Base-by-base conservation (phyloP, 2,888 invertebrate species). In the Drosophila cyrtoloma region DNA sequence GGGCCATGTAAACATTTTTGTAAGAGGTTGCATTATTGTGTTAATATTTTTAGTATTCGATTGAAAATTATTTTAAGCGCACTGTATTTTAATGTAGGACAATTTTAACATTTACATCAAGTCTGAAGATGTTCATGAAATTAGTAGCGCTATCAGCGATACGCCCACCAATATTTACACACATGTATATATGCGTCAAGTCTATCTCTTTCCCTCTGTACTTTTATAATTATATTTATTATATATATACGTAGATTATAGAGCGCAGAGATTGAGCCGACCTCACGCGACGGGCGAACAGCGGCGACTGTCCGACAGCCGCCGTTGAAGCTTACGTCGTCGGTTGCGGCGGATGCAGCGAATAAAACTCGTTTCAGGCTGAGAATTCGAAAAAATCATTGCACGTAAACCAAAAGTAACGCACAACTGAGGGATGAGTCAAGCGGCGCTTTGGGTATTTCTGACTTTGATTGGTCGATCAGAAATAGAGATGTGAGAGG, bases 351-450 rank as follows among this genome's bases (percentile, higher is more conserved):
- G 61, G 71, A 64, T 47, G 63, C 62, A 67, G 53, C 71, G 64
- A 77, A 58, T 62, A 72, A 86, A 90, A 89, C 91, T 59, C 51
- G 87, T 89, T 90, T 74, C 57, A 47, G 68, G 60, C 58, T 47
- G 51, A 65, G 62, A 63, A 65, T 50, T 73, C 26, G 51, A 53
- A 53, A 58, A 47, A 73, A 37, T 37, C 52, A 60, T 60, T 37
- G 42, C 51, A 70, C 58, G 68, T 68, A 57, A 68, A 60, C 60
- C 74, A 39, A 37, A n/a, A 35, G n/a, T 51, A 66, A 82, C 87
- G 79, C 84, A 80, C 86, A 83, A 78, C 70, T 67, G 81, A 10
- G 44, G 22, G 22, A 77, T 85, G 90, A 88, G 55, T 86, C 86
- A 86, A 62, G 61, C 64, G 72, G 28, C 56, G 68, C 57, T 83